Base-by-base conservation (phyloP, 2,113 vertebrate species). In the Salminus brasiliensis region DNA sequence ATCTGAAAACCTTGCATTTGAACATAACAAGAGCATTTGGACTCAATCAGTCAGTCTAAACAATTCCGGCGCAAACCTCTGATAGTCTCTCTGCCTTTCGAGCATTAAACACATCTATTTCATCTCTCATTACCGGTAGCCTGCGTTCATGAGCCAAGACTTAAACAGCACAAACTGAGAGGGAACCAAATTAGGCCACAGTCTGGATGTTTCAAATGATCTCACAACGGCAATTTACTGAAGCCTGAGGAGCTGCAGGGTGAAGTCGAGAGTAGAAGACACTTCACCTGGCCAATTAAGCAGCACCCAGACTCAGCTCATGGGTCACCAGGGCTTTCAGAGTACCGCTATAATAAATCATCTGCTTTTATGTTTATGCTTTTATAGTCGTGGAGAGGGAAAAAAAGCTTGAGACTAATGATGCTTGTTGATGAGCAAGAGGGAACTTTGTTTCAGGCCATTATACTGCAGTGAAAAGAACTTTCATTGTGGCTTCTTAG, bases 231-330 rank as follows among this genome's bases (percentile, higher is more conserved):
- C 81, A 79, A 86, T 88, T 81, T 84, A 78, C 82, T 87, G 79
- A 72, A 39, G 68, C 45, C 74, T n/a, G 15, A 39, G 53, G 39
- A 73, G 66, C 36, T 12, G 45, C 67, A 69, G 29, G 34, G 39
- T 77, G 74, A 85, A 84, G 65, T 55, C 9, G 72, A 74, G 62
- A 4, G 52, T 73, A 49, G 78, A 67, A 10, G 55, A 77, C 82
- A 25, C 5, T 81, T 85, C 81, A 87, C 70, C 80, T 57, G 53
- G 81, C 81, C 86, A 84, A 83, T 92, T 88, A 88, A 85, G 11
- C 7, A 71, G 77, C 85, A 81, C 25, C 60, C 67, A 79, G 82
- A 41, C 79, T 47, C 78, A 84, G 49, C 62, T 72, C 34, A 47
- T 29, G 83, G 80, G 86, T 86, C 83, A 83, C 32, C 49, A 74